phyloP scores from a whole-genome alignment of 2,888 invertebrate species.

The Rhingia campestris region DNA sequence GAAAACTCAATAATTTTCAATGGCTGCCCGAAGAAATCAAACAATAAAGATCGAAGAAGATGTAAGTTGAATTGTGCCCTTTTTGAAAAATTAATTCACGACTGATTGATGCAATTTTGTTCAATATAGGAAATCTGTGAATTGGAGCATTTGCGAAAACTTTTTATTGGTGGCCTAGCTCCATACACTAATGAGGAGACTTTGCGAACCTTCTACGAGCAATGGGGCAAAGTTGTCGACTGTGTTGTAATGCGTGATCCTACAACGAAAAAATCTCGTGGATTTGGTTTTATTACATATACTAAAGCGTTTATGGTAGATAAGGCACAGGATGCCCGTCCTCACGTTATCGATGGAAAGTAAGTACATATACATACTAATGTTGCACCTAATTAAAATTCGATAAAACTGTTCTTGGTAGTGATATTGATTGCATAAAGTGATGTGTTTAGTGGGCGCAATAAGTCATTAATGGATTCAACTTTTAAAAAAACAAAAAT shows the following conservation, averaged over 20 bases:
- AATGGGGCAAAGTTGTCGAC: conserved; percentile 98
- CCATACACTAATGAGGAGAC: conserved; percentile 96
- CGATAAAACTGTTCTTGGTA: too few species aligned
- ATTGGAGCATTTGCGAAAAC: conserved; percentile 91
- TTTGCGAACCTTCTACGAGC: conserved; percentile 94
- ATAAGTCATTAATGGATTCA: too few species aligned
- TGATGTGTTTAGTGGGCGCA: too few species aligned
- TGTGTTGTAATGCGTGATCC: conserved; percentile 98
- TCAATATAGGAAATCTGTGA: conserved; percentile 80
- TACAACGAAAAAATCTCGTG: conserved; percentile 95
- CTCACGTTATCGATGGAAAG: conserved; percentile 95
- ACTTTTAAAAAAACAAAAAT: too few species aligned
- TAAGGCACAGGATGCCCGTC: conserved; percentile 93
- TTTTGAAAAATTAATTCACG: neutral
- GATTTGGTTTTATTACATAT: conserved; percentile 99
- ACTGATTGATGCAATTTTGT: neutral
- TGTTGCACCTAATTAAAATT: too few species aligned
- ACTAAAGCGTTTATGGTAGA: conserved; percentile 96
- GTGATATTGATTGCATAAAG: too few species aligned
- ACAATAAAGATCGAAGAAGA: conserved; percentile 22
- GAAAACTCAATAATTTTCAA: neutral
- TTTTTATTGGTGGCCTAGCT: conserved; percentile 98
- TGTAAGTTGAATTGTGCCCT: conserved; percentile 21
- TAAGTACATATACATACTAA: conserved; percentile 79
- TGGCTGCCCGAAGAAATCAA: conserved; percentile 32